Base-by-base conservation (phyloP, 2,888 invertebrate genomes). In the Parelbella ahira region DNA sequence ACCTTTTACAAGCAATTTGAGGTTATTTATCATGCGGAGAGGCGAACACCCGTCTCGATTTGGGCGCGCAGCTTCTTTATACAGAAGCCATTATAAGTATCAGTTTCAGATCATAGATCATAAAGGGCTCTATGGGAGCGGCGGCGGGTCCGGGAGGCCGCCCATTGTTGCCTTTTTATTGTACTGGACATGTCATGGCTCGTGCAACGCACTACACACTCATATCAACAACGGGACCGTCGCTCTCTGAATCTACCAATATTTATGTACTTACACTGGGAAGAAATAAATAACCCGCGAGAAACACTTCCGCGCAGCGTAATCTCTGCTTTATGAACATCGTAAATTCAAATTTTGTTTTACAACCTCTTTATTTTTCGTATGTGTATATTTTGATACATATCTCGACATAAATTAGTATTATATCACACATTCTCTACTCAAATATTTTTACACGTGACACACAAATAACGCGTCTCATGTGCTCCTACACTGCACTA, bases 31-130 rank as follows among this genome's bases (percentile, higher is more conserved):
- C 81, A 81, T 72, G 63, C 68, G 57, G 54, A 57, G 57, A 53
- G 56, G 56, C 62, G 64, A 63, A 60, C 60, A 50, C 65, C 63
- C 62, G 62, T 44, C 64, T 62, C 64, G 67, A 62, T 73, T 78
- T 73, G 68, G 73, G 72, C 75, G 64, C 72, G 67, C 72, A 78
- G 76, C 80, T 80, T 76, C 79, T 79, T 77, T 80, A 82, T 78
- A 86, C 87, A 81, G 87, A 83, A 86, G 87, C 86, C 76, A 86
- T 84, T 80, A 84, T 79, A 82, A 83, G 86, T 86, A 87, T 87
- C 87, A 81, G 76, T 86, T 87, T 83, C 87, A 80, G 75, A 83
- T 86, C 87, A 84, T 87, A 86, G 84, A 87, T 87, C 87, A 86
- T 84, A 83, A 80, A 80, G 63, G 70, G 80, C 73, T 84, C 81